Evolutionary conservation across 2,797 vertebrate genomes (phyloP), one percentile per base, ranked within the genome.

Genomic region (Brachymystax lenok): DNA sequence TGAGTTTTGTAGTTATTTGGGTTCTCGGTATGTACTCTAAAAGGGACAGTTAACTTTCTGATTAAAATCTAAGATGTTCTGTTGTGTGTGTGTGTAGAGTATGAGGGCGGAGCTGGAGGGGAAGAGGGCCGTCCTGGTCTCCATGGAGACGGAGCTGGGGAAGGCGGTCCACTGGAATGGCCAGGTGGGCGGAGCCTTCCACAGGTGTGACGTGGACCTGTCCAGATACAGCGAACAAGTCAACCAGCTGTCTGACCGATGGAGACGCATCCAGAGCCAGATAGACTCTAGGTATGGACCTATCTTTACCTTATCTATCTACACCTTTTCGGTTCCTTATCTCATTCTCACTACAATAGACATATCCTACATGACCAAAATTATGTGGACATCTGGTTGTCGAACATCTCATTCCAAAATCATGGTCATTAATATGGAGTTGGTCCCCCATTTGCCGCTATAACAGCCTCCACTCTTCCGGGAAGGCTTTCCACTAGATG

Each of bases 211-310:
- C 75, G 87, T 97, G 87, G 97, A 97, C 85, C 90, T 98, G 77
- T 94, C 93, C 40, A 96, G 96, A 76, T 97, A 96, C 88, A 88
- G 24, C 0, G 96, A 98, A 75, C 95, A 95, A 78, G 96, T 97
- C 81, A 89, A 72, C 5, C 93, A 95, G 87, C 90, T 99, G 40
- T 94, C 92, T 1, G 96, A 97, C 74, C 96, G 98, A 79, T 99
- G 97, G 97, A 96, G 94, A 85, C 95, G 96, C 74, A 95, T 97
- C 82, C 92, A 94, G 3, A 93, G 92, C 33, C 97, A 99, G 86
- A 96, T 99, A 51, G 95, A 96, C 86, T 96, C 89, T 92, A 97
- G 98, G 98, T 97, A 46, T 46, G 2, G 66, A 27, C 27, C n/a
- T 6, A 7, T 27, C 46, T 7, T 13, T 14, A 52, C 8, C 28